Percentiles rank a stretch among this genome's conserved stretches.
These are phyloP conservation scores for Amblyteles armatorius DNA, from an alignment of 2,888 invertebrate genomes.

Conservation along the genomic window DNA sequence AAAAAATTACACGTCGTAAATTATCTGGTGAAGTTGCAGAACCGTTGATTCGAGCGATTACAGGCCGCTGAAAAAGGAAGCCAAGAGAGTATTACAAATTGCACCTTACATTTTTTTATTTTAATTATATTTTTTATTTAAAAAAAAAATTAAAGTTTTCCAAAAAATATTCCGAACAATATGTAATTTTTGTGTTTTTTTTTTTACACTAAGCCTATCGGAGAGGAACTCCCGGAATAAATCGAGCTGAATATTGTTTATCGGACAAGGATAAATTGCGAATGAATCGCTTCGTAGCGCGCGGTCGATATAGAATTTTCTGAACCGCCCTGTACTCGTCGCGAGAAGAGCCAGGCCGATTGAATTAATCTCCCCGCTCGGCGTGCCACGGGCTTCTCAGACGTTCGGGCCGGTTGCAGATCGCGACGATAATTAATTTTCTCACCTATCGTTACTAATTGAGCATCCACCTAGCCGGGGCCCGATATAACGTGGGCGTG, in stretches of 20 bases:
- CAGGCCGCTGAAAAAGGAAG: too few species aligned
- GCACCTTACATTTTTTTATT: too few species aligned
- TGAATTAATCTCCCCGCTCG: constrained; percentile 73
- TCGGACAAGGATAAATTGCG: neutral
- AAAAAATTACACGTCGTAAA: neutral
- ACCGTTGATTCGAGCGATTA: neutral
- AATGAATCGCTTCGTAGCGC: constrained; percentile 17
- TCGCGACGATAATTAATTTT: constrained; percentile 75
- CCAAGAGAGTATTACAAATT: too few species aligned
- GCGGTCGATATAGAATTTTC: constrained; percentile 18
- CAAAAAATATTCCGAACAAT: too few species aligned
- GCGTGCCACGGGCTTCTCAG: constrained; percentile 42
- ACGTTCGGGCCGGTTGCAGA: constrained; percentile 41
- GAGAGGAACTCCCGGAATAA: too few species aligned
- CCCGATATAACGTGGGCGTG: constrained; percentile 51
- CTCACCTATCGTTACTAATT: constrained; percentile 76
- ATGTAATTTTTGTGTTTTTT: too few species aligned
- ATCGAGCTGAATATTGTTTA: too few species aligned
- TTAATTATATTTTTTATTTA: too few species aligned
- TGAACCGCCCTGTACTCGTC: constrained; percentile 25
- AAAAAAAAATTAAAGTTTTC: too few species aligned
- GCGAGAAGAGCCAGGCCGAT: constrained; percentile 58
- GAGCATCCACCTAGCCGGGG: constrained; percentile 67
- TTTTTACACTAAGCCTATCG: too few species aligned
- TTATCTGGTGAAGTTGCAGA: neutral